These are phyloP conservation scores for Athalia rosae DNA, from an alignment of 2,888 invertebrate species.

Conservation along the genomic window DNA sequence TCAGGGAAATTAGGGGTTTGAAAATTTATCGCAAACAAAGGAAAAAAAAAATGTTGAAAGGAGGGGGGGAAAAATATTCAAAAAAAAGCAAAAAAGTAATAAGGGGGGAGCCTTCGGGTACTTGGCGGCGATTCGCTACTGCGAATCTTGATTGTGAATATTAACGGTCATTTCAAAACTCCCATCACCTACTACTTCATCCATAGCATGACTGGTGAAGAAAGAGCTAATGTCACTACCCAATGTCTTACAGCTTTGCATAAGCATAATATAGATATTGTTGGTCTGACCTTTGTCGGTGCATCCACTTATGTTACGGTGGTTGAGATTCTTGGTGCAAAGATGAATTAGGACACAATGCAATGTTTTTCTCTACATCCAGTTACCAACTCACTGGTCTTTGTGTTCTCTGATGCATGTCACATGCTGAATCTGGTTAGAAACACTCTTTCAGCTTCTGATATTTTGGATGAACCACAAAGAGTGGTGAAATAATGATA, in stretches of 20 bases:
- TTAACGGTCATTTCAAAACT: constrained; percentile 59
- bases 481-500: too few relatives aligned
- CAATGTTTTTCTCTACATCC: constrained; percentile 30
- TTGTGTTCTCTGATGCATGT: constrained; percentile 34
- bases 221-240: constrained; percentile 54
- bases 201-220: constrained; percentile 54
- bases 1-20: too few relatives aligned
- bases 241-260: too few relatives aligned
- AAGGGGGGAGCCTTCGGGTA: too few relatives aligned
- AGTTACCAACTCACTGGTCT: constrained; percentile 11
- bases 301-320: constrained; percentile 55
- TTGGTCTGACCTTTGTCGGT: constrained; percentile 63
- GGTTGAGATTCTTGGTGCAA: constrained; percentile 49
- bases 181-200: constrained; percentile 61
- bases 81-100: too few relatives aligned
- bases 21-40: too few relatives aligned
- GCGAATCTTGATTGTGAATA: too few relatives aligned
- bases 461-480: too few relatives aligned
- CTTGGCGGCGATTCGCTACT: too few relatives aligned
- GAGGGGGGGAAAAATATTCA: too few relatives aligned
- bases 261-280: constrained; percentile 53
- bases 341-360: constrained; percentile 31
- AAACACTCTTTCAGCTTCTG: background rate
- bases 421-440: constrained; percentile 43
- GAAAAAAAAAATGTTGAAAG: too few relatives aligned